Conservation (phyloP, 2,113 vertebrate species). For the Gnathonemus echidnorhynchus region DNA sequence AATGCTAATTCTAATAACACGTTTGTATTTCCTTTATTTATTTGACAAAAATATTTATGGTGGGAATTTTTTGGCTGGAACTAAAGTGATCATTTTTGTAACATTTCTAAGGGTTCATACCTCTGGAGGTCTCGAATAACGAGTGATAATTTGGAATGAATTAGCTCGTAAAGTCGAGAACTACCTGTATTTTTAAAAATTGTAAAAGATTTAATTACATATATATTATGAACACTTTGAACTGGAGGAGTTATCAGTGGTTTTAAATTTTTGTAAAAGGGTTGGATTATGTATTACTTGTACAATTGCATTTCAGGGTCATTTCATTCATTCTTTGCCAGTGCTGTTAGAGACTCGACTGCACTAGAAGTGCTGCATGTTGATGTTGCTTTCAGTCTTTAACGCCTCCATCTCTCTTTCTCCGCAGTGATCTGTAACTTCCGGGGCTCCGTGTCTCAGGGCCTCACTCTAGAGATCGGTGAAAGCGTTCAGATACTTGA, state of each 20-base stretch:
- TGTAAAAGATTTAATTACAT: neutral
- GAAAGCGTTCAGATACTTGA: conserved; percentile 94
- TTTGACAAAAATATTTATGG: neutral
- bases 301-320: neutral
- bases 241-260: neutral
- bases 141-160: neutral
- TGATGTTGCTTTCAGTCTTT: neutral
- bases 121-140: neutral
- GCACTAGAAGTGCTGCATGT: neutral
- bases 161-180: neutral
- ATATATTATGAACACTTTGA: neutral
- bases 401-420: conserved; percentile 32
- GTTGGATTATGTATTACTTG: neutral
- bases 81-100: neutral
- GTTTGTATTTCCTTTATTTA: neutral
- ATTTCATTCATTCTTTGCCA: neutral
- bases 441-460: conserved; percentile 77
- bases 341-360: neutral
- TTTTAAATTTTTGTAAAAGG: neutral
- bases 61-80: neutral
- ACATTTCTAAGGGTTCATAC: neutral
- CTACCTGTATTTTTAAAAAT: neutral
- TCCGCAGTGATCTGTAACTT: conserved; percentile 84
- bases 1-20: neutral
- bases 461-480: conserved; percentile 87